Evolutionary conservation across 2,888 invertebrate species (phyloP).

Genomic region (Amphiduros pacificus): DNA sequence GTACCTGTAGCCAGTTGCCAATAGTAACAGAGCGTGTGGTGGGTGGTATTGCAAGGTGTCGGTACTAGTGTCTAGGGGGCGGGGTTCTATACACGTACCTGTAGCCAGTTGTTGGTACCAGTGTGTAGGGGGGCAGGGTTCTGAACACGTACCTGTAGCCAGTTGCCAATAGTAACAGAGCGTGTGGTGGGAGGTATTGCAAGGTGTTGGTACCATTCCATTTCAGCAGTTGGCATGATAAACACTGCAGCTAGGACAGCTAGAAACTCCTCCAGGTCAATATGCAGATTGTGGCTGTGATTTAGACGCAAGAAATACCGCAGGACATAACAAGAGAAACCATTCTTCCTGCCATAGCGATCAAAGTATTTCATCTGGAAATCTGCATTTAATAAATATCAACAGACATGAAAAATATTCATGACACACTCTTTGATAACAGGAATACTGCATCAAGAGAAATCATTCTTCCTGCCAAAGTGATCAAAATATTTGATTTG

Average conservation of each 20-base stretch:
- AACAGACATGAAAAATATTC: not conserved
- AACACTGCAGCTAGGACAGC: constrained; percentile 41
- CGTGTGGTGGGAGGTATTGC: constrained; percentile 40
- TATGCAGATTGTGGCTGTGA: constrained; percentile 41
- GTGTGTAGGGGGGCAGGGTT: too few relatives aligned
- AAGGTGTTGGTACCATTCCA: constrained; percentile 36
- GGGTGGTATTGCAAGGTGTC: constrained; percentile 38
- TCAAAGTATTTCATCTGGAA: constrained; percentile 41
- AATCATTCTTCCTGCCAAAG: constrained; percentile 50
- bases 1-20: constrained; percentile 53
- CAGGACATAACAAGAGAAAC: constrained; percentile 46
- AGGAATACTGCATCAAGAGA: too few relatives aligned
- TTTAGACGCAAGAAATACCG: constrained; percentile 51
- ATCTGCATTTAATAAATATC: constrained; percentile 24
- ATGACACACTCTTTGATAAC: too few relatives aligned
- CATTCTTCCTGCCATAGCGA: constrained; percentile 47
- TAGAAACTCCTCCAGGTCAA: constrained; percentile 45
- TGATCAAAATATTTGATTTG: constrained; percentile 43
- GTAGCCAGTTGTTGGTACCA: too few relatives aligned
- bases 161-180: constrained; percentile 49
- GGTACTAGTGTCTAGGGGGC: too few relatives aligned
- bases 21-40: constrained; percentile 48
- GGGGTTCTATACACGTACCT: too few relatives aligned
- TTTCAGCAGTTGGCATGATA: not conserved
- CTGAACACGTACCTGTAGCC: constrained; percentile 48